Evolutionary conservation across 2,113 vertebrate genomes (phyloP).

Genomic region (Apodemus speciosus): DNA sequence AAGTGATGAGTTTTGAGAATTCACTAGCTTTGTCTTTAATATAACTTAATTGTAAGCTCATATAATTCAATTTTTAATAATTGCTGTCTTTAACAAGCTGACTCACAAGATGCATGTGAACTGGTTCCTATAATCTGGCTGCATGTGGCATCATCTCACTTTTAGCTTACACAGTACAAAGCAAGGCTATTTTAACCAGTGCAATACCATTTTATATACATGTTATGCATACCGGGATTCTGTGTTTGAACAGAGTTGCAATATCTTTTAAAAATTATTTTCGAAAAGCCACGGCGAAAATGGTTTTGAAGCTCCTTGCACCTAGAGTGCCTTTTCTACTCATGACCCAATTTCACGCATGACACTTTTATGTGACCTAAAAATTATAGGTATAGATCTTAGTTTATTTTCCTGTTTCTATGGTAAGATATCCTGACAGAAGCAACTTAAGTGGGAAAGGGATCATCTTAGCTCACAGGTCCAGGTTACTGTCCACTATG

Average conservation of each 20-base stretch:
- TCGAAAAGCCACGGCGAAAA: neutral
- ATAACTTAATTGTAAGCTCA: slow-evolving; percentile 35
- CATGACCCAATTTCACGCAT: neutral
- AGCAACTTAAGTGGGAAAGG: neutral
- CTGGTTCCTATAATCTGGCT: neutral
- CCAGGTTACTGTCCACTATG: neutral
- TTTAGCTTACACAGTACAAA: slow-evolving; percentile 3
- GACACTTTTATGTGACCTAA: neutral
- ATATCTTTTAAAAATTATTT: neutral
- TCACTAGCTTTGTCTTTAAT: slow-evolving; percentile 40
- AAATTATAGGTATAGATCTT: neutral
- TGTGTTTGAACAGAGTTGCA: neutral
- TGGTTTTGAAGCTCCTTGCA: neutral
- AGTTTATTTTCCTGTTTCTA: neutral
- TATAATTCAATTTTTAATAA: slow-evolving; percentile 58
- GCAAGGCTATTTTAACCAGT: neutral
- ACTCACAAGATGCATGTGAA: neutral
- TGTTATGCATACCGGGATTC: slow-evolving; percentile 1
- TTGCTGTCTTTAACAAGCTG: slow-evolving; percentile 25
- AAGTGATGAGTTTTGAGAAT: slow-evolving; percentile 26
- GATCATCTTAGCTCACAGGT: neutral
- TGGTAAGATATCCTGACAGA: neutral
- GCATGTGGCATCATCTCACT: neutral
- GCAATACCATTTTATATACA: neutral
- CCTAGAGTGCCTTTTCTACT: neutral